Evolutionary conservation across 2,888 invertebrate species (phyloP).

Genomic region (Lasioglossum oenotherae): DNA sequence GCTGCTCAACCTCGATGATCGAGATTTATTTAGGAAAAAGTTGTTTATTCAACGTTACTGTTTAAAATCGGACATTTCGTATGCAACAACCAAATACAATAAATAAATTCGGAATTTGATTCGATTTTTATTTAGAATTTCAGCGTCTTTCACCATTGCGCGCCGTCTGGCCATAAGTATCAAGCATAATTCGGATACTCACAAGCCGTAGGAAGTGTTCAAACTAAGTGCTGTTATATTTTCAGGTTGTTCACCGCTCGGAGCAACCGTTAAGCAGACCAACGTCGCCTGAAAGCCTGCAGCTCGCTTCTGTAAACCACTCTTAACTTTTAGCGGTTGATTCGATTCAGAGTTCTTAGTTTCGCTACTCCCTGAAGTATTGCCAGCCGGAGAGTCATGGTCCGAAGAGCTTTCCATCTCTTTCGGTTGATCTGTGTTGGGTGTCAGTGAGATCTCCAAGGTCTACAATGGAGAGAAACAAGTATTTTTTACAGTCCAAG

Average conservation of each 20-base stretch:
- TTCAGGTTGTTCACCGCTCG: conserved; percentile 91
- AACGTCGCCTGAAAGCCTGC: conserved; percentile 99
- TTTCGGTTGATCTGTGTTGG: conserved; percentile 89
- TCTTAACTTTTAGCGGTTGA: conserved; percentile 88
- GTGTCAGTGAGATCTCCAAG: conserved; percentile 93
- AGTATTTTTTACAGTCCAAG: neutral
- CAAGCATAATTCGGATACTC: conserved; percentile 85
- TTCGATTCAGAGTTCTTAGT: conserved; percentile 83
- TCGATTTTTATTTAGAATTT: neutral
- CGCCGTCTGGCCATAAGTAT: neutral
- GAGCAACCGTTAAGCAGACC: conserved; percentile 95
- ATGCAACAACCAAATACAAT: neutral
- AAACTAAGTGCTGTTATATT: conserved; percentile 95
- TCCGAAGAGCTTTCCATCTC: conserved; percentile 93
- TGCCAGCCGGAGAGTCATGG: conserved; percentile 88
- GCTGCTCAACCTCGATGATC: too few species aligned
- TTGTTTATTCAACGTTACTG: too few species aligned
- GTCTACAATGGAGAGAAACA: conserved; percentile 85
- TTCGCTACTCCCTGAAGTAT: conserved; percentile 85
- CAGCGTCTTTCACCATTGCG: neutral
- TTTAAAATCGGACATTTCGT: too few species aligned
- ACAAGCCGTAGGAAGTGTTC: conserved; percentile 99
- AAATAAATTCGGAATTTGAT: neutral
- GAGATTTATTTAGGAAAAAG: too few species aligned
- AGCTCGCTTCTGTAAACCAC: conserved; percentile 92